Percentiles rank a stretch among this genome's conserved stretches.
These are phyloP conservation scores for Sceloporus tristichus DNA, from an alignment of 2,113 vertebrate genomes.

Conservation along the genomic window DNA sequence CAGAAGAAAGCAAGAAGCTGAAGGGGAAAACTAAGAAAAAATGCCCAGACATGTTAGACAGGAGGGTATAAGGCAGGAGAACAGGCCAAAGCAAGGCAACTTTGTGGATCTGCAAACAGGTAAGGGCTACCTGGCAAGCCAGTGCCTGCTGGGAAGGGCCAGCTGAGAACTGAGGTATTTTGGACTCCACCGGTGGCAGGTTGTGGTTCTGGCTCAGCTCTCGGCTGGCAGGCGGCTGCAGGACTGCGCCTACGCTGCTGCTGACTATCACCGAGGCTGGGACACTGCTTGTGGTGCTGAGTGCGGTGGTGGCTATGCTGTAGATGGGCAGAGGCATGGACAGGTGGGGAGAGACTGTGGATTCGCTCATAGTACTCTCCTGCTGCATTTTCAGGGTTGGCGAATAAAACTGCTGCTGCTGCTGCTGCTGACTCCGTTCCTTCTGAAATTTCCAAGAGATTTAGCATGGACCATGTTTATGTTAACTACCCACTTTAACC, in stretches of 20 bases:
- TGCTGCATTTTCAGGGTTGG: constrained; percentile 63
- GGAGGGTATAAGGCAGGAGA: constrained; percentile 76
- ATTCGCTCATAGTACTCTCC: constrained; percentile 79
- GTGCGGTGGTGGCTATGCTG: constrained; percentile 61
- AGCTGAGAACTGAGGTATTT: constrained; percentile 77
- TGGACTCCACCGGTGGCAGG: constrained; percentile 72
- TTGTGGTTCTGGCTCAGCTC: constrained; percentile 75
- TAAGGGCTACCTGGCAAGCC: constrained; percentile 86
- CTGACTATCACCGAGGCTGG: constrained; percentile 94
- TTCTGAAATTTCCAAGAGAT: constrained; percentile 81
- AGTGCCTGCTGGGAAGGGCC: constrained; percentile 82
- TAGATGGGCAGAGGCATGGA: constrained; percentile 65
- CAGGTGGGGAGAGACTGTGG: constrained; percentile 75
- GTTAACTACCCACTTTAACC: neutral
- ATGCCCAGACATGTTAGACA: constrained; percentile 76
- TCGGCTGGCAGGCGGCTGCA: constrained; percentile 61
- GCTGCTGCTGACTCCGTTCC: constrained; percentile 77
- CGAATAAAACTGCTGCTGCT: constrained; percentile 53
- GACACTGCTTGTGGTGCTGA: constrained; percentile 79
- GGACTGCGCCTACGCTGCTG: constrained; percentile 80
- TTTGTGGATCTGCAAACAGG: constrained; percentile 42
- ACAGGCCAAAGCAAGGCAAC: constrained; percentile 38
- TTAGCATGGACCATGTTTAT: constrained; percentile 37
- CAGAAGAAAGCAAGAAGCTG: constrained; percentile 50
- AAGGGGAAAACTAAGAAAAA: constrained; percentile 56